Conservation (phyloP, 2,888 invertebrate genomes). For the Lamproptera curius region DNA sequence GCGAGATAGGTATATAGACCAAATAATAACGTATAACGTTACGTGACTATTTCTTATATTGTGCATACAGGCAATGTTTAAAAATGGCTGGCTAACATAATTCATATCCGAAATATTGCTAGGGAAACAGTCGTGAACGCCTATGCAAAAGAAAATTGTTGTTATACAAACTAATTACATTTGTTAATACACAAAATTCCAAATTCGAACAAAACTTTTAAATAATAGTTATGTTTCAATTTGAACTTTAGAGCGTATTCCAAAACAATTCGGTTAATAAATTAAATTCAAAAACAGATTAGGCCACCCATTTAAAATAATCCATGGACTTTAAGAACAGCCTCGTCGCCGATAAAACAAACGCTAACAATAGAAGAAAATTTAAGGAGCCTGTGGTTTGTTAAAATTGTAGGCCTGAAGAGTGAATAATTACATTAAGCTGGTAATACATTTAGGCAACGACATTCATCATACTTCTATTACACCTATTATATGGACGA, state of each 20-base stretch:
- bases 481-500: slow-evolving; percentile 18
- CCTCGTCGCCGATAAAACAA: slow-evolving; percentile 1
- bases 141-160: no score
- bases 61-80: no score
- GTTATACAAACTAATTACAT: no score
- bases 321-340: background rate
- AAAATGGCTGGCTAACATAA: no score
- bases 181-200: no score
- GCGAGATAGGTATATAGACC: no score
- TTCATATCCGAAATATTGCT: no score
- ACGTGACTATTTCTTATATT: no score
- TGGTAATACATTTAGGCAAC: slow-evolving; percentile 13
- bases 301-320: background rate
- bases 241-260: background rate
- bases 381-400: slow-evolving; percentile 3
- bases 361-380: background rate
- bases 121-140: no score
- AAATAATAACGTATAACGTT: no score
- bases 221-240: background rate
- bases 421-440: slow-evolving; percentile 4
- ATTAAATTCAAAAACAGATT: background rate
- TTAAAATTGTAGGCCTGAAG: slow-evolving; percentile 1
- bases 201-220: background rate
- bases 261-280: background rate
- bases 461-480: slow-evolving; percentile 19